Evolutionary conservation across 2,888 invertebrate species (phyloP).

Genomic region (Periphyllus acericola): DNA sequence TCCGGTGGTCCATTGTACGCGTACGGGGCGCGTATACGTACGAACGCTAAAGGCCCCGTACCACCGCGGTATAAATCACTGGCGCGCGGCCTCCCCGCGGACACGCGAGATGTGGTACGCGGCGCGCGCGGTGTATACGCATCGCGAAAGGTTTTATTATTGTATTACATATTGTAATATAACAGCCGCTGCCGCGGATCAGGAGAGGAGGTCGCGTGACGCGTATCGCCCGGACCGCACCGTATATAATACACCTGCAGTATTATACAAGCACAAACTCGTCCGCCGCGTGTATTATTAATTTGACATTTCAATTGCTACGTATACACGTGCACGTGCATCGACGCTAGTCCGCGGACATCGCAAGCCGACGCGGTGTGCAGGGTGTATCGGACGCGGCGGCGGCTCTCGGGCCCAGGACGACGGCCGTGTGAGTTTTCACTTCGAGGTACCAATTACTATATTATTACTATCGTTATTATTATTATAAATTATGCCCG

Average conservation of each 20-base stretch:
- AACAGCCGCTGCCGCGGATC: not conserved
- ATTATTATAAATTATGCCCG: no score
- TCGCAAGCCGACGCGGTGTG: not conserved
- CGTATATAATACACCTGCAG: no score
- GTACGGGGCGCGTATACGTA: no score
- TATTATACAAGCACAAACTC: not conserved
- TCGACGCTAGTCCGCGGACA: not conserved
- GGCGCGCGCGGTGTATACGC: not conserved
- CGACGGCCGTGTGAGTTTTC: not conserved
- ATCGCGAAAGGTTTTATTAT: not conserved
- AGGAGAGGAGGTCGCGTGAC: not conserved
- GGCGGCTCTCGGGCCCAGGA: no score
- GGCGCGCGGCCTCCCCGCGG: conserved; percentile 32
- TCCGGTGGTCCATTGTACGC: conserved; percentile 42
- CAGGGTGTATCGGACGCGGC: not conserved
- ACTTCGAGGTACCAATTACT: not conserved
- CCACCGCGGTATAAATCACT: conserved; percentile 20
- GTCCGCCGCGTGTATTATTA: not conserved
- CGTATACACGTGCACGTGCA: not conserved
- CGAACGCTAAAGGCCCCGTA: not conserved
- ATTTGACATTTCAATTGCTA: conserved; percentile 29
- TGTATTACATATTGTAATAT: not conserved
- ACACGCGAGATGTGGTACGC: not conserved
- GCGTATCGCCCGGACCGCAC: no score
- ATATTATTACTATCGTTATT: no score